Evolutionary conservation across 2,888 invertebrate genomes (phyloP).

Genomic region (Drosophila prolongata): DNA sequence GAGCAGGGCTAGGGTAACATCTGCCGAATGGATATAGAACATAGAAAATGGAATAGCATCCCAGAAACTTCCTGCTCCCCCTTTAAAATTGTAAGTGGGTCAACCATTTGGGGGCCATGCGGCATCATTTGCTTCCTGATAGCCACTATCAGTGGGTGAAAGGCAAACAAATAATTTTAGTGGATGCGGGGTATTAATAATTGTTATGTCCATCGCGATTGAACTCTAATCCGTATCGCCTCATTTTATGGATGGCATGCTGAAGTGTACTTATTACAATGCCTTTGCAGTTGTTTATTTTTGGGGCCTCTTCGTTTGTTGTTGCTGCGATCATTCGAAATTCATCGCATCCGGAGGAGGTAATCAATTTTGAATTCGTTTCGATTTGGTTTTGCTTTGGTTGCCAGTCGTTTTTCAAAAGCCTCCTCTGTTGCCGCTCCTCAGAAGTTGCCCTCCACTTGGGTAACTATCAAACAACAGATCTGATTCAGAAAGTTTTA

Average conservation of each 20-base stretch:
- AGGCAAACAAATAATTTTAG: conserved; percentile 1
- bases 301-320: conserved; percentile 14
- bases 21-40: conserved; percentile 1
- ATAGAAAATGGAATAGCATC: neutral
- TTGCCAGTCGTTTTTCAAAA: neutral
- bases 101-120: conserved; percentile 54
- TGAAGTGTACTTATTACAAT: conserved; percentile 13
- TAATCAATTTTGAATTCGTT: conserved; percentile 33
- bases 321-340: conserved; percentile 17
- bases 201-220: conserved; percentile 62
- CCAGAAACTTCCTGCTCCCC: neutral
- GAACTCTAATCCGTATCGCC: conserved; percentile 61
- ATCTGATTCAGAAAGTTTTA: neutral
- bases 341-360: conserved; percentile 36
- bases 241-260: conserved; percentile 43
- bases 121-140: conserved; percentile 8
- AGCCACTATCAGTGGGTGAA: conserved; percentile 25
- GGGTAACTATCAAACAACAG: conserved; percentile 5
- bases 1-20: conserved; percentile 3
- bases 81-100: conserved; percentile 36
- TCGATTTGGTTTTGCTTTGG: conserved; percentile 8
- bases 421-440: neutral
- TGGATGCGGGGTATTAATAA: conserved; percentile 32
- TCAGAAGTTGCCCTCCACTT: neutral
- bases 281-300: conserved; percentile 10